A percentile compares a stretch with the other conserved stretches of the same genome.
Evolutionary conservation across 2,888 invertebrate genomes (phyloP).

Genomic region (Raillietiella orientalis): DNA sequence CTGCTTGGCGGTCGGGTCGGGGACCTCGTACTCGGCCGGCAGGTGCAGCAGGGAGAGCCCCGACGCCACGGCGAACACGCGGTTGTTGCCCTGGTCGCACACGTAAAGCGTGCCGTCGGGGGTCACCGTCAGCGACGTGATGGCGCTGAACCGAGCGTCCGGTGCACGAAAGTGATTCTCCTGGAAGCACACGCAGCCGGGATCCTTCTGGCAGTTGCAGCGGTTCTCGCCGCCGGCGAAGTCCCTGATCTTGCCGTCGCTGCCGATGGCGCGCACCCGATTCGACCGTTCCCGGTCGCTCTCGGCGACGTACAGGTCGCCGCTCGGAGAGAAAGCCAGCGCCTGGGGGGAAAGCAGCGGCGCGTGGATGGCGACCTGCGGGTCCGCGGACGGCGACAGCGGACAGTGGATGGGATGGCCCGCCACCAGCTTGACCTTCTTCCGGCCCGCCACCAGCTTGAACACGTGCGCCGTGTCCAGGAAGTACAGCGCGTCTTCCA

Average conservation of each 20-base stretch:
- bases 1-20: constrained; percentile 72
- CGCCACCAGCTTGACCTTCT: constrained; percentile 52
- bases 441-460: constrained; percentile 58
- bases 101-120: constrained; percentile 82
- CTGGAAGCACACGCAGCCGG: constrained; percentile 71
- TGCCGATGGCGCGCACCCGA: constrained; percentile 56
- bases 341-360: constrained; percentile 49
- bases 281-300: constrained; percentile 80
- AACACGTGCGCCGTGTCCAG: constrained; percentile 84
- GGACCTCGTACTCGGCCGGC: constrained; percentile 56
- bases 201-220: constrained; percentile 53
- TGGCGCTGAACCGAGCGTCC: constrained; percentile 73
- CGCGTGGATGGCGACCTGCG: constrained; percentile 12
- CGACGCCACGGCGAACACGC: constrained; percentile 9
- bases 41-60: constrained; percentile 20
- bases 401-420: constrained; percentile 78
- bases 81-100: constrained; percentile 42
- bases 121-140: constrained; percentile 66
- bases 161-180: constrained; percentile 69
- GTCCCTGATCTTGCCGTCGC: constrained; percentile 68
- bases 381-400: too few species aligned
- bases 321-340: constrained; percentile 63
- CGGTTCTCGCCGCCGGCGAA: constrained; percentile 80
- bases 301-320: constrained; percentile 72
- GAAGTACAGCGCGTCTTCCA: constrained; percentile 77